phyloP scores from a whole-genome alignment of 2,797 vertebrate species.

The Sebastes nivosus region DNA sequence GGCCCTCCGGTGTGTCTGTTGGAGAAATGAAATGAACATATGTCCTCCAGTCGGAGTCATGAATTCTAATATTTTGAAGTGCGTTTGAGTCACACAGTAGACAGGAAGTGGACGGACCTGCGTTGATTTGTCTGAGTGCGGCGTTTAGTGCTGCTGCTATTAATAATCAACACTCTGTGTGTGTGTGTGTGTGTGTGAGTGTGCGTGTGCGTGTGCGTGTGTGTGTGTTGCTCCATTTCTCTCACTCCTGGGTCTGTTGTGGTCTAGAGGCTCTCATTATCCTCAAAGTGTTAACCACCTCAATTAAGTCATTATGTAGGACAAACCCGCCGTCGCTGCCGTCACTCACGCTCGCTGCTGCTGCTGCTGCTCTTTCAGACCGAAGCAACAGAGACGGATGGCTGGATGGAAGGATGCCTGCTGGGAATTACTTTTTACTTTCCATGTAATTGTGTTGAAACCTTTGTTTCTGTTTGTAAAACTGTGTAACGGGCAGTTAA shows the following conservation, averaged over 20 bases:
- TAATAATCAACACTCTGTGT: constrained; percentile 10
- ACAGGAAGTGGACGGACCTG: background rate
- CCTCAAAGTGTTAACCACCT: constrained; percentile 62
- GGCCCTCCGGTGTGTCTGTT: background rate
- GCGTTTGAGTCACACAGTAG: background rate
- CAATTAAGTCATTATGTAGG: constrained; percentile 70
- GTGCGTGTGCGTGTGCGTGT: too few relatives aligned
- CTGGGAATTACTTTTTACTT: background rate
- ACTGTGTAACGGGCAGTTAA: background rate
- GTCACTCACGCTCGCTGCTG: background rate
- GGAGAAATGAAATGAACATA: background rate
- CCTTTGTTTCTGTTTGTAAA: background rate
- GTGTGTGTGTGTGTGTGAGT: too few relatives aligned
- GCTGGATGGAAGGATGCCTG: background rate
- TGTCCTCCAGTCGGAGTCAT: background rate
- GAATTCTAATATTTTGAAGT: background rate
- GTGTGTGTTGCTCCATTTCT: background rate
- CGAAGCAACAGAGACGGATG: background rate
- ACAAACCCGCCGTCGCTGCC: constrained; percentile 12
- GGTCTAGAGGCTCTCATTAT: constrained; percentile 63
- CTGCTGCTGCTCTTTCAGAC: background rate
- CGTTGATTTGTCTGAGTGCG: background rate
- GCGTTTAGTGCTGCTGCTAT: background rate
- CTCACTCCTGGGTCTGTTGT: constrained; percentile 42
- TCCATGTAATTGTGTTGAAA: background rate